These are phyloP conservation scores for Diaperis boleti DNA, from an alignment of 2,888 invertebrate species.

Conservation along the genomic window DNA sequence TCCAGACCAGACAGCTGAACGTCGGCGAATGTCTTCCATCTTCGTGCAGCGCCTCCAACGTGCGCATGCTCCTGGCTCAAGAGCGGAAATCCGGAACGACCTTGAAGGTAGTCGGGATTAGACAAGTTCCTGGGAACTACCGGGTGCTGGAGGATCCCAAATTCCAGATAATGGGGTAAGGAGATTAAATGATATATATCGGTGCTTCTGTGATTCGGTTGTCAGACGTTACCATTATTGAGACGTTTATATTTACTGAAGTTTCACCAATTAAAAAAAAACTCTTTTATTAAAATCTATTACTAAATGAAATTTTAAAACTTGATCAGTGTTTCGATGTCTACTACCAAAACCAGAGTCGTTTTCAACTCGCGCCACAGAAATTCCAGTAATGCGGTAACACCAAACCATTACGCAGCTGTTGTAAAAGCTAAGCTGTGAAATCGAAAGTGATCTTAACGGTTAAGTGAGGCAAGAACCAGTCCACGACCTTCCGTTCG, in stretches of 20 bases:
- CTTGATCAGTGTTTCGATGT: too few species aligned
- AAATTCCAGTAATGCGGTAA: slow-evolving; percentile 3
- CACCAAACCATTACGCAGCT: neutral
- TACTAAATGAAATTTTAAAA: too few species aligned
- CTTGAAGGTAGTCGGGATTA: slow-evolving; percentile 71
- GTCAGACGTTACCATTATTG: too few species aligned
- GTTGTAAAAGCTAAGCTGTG: slow-evolving; percentile 11
- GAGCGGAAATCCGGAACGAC: slow-evolving; percentile 60
- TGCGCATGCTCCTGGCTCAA: slow-evolving; percentile 65
- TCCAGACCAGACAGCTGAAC: slow-evolving; percentile 76
- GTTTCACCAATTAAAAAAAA: too few species aligned
- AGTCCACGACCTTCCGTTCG: neutral
- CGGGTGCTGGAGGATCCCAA: slow-evolving; percentile 74
- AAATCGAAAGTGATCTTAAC: slow-evolving; percentile 21
- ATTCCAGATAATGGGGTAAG: slow-evolving; percentile 77
- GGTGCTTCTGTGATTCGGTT: too few species aligned
- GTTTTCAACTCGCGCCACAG: too few species aligned
- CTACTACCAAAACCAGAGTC: too few species aligned
- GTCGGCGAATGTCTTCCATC: slow-evolving; percentile 82
- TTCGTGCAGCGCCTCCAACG: slow-evolving; percentile 72
- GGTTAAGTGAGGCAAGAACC: slow-evolving; percentile 12
- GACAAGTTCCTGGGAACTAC: slow-evolving; percentile 79
- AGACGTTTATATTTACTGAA: too few species aligned
- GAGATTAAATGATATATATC: too few species aligned
- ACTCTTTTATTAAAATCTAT: too few species aligned